Conservation (phyloP, 2,888 invertebrate species). For the Oxyteleia sp. region DNA sequence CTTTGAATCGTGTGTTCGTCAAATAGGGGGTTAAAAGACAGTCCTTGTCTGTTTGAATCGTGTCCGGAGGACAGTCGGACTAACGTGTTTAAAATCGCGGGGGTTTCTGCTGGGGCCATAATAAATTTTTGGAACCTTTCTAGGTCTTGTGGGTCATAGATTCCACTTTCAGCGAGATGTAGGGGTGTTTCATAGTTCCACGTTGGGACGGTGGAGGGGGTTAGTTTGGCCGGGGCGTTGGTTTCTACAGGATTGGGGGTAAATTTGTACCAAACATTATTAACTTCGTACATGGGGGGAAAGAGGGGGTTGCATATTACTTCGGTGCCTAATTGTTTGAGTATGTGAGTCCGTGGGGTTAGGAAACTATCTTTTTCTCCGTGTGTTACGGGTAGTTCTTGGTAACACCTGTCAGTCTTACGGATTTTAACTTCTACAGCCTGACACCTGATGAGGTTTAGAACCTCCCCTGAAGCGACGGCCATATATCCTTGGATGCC, state of each 20-base stretch:
- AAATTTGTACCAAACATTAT: slow-evolving; percentile 11
- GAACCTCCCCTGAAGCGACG: too few relatives aligned
- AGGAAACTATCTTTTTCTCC: too few relatives aligned
- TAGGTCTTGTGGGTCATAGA: not conserved
- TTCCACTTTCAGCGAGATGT: slow-evolving; percentile 6
- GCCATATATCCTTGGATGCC: too few relatives aligned
- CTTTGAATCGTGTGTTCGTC: too few relatives aligned
- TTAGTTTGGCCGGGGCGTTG: not conserved
- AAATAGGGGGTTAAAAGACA: too few relatives aligned
- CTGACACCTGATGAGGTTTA: too few relatives aligned
- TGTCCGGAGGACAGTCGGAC: not conserved
- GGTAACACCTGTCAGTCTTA: too few relatives aligned
- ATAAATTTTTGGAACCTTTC: not conserved
- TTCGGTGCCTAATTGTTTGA: too few relatives aligned
- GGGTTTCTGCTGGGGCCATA: slow-evolving; percentile 4
- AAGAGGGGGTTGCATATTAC: slow-evolving; percentile 6
- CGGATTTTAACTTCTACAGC: too few relatives aligned
- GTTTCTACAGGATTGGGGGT: slow-evolving; percentile 7
- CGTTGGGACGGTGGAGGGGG: not conserved
- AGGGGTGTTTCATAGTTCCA: slow-evolving; percentile 6
- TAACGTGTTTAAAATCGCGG: slow-evolving; percentile 7
- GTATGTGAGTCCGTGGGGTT: too few relatives aligned
- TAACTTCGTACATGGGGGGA: not conserved
- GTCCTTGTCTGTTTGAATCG: not conserved
- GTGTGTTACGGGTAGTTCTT: too few relatives aligned